A percentile compares a stretch with the other conserved stretches of the same genome.
Evolutionary conservation across 2,113 vertebrate species (phyloP).

Genomic region (Phainopepla nitens): DNA sequence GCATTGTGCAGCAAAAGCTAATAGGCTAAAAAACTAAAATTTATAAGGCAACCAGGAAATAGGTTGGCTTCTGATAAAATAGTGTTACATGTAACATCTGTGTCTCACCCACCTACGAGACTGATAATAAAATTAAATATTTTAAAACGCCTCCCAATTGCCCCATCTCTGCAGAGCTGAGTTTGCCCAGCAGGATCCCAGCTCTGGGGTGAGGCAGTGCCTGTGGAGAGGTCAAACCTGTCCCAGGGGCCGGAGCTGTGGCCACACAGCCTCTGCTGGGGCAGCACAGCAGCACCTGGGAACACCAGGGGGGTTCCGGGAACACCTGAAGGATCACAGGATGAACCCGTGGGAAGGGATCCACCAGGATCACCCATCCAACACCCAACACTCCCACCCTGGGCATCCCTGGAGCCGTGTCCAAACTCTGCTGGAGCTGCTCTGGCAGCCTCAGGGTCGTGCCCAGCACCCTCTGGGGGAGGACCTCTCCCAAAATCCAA

Average conservation of each 20-base stretch:
- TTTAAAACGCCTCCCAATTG: too few species aligned
- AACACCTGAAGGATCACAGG: not conserved
- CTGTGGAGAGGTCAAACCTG: not conserved
- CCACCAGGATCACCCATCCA: accelerated
- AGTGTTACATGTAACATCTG: too few species aligned
- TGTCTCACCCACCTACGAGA: too few species aligned
- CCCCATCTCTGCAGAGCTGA: too few species aligned
- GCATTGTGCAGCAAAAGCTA: too few species aligned
- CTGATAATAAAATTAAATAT: too few species aligned
- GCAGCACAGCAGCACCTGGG: not conserved
- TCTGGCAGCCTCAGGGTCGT: not conserved
- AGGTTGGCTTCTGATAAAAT: too few species aligned
- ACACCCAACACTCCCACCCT: not conserved
- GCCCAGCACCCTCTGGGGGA: not conserved
- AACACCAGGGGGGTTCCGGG: accelerated
- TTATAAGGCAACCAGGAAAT: too few species aligned
- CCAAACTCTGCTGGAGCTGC: not conserved
- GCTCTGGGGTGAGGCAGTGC: not conserved
- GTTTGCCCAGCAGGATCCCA: not conserved
- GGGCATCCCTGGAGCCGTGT: accelerated
- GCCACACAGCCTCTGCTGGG: not conserved
- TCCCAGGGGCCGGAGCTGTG: not conserved
- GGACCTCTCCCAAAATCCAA: not conserved
- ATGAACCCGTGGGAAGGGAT: not conserved
- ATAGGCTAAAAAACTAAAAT: too few species aligned